These are phyloP conservation scores for Myotis daubentonii DNA, from an alignment of 2,797 vertebrate species.

Conservation along the genomic window DNA sequence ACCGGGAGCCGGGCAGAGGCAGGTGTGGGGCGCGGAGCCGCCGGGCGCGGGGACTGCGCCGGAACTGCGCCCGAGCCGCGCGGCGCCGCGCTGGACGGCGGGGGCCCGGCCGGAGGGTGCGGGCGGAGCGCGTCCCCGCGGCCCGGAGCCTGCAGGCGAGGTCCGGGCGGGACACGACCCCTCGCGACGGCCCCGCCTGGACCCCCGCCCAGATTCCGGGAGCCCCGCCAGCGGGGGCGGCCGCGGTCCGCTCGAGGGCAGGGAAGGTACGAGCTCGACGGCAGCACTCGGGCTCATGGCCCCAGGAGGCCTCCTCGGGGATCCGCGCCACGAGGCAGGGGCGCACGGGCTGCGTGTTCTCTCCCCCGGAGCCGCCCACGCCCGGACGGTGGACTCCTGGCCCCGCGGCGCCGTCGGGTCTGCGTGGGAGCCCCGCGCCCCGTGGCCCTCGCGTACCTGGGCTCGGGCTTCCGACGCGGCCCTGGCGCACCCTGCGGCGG, in stretches of 20 bases:
- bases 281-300: neutral
- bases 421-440: neutral
- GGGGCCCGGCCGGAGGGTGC: slow-evolving; percentile 37
- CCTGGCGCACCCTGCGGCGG: slow-evolving; percentile 59
- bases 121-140: neutral
- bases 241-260: neutral
- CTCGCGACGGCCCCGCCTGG: too few species aligned
- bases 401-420: slow-evolving; percentile 60
- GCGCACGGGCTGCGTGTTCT: neutral
- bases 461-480: neutral
- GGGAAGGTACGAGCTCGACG: slow-evolving; percentile 6
- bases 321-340: neutral
- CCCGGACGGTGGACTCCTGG: neutral
- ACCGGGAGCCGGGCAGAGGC: slow-evolving; percentile 78
- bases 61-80: slow-evolving; percentile 76
- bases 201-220: too few species aligned
- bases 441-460: neutral
- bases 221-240: too few species aligned
- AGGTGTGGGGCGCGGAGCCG: slow-evolving; percentile 77
- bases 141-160: neutral
- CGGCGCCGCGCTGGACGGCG: slow-evolving; percentile 69
- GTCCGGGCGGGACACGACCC: neutral
- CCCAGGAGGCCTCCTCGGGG: neutral
- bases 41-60: slow-evolving; percentile 78
- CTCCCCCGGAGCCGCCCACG: neutral